Conservation (phyloP, 2,888 invertebrate genomes). For the Allygus modestus region DNA sequence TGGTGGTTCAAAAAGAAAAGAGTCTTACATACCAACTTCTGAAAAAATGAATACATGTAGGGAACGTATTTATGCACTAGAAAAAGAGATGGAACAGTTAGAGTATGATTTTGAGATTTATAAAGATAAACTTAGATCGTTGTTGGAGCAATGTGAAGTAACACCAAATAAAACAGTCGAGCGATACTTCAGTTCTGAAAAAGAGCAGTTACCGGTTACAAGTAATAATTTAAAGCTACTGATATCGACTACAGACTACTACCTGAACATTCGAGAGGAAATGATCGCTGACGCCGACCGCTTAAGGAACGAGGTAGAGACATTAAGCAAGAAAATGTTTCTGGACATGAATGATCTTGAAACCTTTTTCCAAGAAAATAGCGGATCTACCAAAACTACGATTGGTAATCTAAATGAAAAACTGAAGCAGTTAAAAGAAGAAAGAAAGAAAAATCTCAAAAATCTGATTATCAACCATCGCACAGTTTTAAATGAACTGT, state of each 20-base stretch:
- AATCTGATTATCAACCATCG: conserved; percentile 2
- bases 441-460: conserved; percentile 28
- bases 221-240: background rate
- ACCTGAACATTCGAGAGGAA: background rate
- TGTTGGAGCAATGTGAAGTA: background rate
- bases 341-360: background rate
- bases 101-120: conserved; percentile 8
- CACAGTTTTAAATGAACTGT: background rate
- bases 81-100: background rate
- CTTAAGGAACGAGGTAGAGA: background rate
- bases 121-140: background rate
- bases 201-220: background rate
- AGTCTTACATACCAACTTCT: background rate
- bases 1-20: background rate
- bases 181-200: background rate
- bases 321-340: background rate
- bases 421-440: background rate
- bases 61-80: background rate
- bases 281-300: background rate
- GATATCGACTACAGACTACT: background rate
- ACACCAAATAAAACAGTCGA: background rate
- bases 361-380: background rate
- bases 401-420: background rate
- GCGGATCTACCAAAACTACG: background rate
- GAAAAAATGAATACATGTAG: background rate